Evolutionary conservation across 2,888 invertebrate genomes (phyloP), one percentile per base, ranked within the genome.

Genomic region (Acanthosoma haemorrhoidale): DNA sequence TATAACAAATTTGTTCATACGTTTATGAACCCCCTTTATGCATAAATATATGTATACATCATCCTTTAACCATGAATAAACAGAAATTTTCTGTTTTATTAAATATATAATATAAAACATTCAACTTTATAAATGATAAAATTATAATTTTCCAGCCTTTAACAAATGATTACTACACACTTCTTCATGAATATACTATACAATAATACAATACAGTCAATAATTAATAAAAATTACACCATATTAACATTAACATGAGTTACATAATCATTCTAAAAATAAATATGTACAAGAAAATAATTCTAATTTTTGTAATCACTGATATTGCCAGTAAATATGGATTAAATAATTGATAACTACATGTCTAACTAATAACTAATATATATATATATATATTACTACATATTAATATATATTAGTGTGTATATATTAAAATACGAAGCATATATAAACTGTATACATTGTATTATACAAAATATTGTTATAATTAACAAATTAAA

Each of bases 231-330:
- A 51, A 43, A 29, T 5, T 51, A 25, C 29, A 51, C 25, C 51
- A 25, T 25, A 2, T 25, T 51, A 51, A 25, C 25, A 51, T 25
- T 25, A 25, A 25, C 51, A 13, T 51, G 29, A 43, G 5, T 51
- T 25, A 51, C n/a, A 51, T 25, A 51, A 51, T 51, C n/a, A 51
- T 51, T 51, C 29, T n/a, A 25, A 51, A 25, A 18, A 25, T 51
- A 51, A n/a, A 0, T 51, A 51, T 51, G 29, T 51, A 51, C 51
- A 51, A 51, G 51, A 51, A 51, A 51, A 51, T 25, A 51, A 51
- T 51, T 18, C 21, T 51, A 51, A 51, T 25, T 51, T 25, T 51
- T 51, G 25, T 51, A 51, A 25, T 51, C 29, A 51, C 25, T 25
- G 21, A 25, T 25, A 51, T n/a, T 51, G 51, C 51, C 29, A n/a